phyloP scores from a whole-genome alignment of 2,113 vertebrate species.

The Pseudorasbora parva region DNA sequence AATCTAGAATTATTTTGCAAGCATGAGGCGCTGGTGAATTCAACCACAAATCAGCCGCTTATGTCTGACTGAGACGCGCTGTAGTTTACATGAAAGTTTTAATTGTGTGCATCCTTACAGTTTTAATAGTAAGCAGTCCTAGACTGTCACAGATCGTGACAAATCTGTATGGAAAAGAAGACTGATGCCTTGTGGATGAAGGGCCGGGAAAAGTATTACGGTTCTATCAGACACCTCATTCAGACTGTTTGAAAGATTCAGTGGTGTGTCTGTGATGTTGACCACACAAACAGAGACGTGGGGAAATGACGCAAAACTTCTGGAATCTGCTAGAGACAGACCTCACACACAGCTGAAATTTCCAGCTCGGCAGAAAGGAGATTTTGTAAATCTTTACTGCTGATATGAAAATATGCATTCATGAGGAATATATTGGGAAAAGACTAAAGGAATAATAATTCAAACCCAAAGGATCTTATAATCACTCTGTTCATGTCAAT shows the following conservation, averaged over 20 bases:
- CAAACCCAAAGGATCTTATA: neutral
- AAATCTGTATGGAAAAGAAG: conserved; percentile 24
- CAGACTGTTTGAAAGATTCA: conserved; percentile 37
- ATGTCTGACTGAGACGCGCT: neutral
- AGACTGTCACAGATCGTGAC: neutral
- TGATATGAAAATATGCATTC: conserved; percentile 26
- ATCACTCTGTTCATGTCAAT: neutral
- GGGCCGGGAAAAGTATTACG: conserved; percentile 29
- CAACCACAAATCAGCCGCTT: conserved; percentile 20
- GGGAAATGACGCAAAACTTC: conserved; percentile 45
- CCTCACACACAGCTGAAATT: conserved; percentile 34
- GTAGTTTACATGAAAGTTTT: conserved; percentile 10
- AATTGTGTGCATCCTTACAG: conserved; percentile 23
- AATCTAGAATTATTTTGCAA: conserved; percentile 23
- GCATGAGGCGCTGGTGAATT: neutral
- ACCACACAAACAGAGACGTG: conserved; percentile 48
- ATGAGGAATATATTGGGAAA: neutral
- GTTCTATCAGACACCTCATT: conserved; percentile 40
- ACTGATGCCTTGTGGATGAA: conserved; percentile 20
- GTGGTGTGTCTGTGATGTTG: conserved; percentile 37
- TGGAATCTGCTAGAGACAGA: conserved; percentile 40
- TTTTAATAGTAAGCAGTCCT: conserved; percentile 16
- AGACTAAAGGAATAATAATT: neutral
- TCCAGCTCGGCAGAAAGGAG: conserved; percentile 8
- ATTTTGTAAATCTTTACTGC: conserved; percentile 25